Evolutionary conservation across 2,113 vertebrate genomes (phyloP).

Genomic region (Amazona vittata): DNA sequence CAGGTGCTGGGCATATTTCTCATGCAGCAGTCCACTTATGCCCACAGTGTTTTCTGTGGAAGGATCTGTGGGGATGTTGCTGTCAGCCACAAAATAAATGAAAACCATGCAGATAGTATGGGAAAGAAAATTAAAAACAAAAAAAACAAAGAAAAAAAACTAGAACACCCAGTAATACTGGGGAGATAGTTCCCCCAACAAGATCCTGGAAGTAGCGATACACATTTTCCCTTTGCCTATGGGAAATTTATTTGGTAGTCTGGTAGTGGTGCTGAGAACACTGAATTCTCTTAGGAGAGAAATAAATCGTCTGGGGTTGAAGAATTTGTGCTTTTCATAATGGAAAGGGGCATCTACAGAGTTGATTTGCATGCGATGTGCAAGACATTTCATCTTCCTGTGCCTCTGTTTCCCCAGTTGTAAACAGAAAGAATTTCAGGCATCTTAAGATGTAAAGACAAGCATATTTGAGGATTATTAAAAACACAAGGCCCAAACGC

Average conservation of each 20-base stretch:
- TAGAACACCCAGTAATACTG: background rate
- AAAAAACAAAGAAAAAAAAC: too few species aligned
- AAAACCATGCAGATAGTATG: background rate
- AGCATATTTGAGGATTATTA: background rate
- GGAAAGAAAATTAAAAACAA: background rate
- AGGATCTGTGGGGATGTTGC: background rate
- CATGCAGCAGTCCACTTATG: background rate
- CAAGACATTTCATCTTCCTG: background rate
- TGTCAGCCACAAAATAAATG: background rate
- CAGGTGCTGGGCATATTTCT: background rate
- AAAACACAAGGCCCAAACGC: background rate
- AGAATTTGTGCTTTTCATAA: background rate
- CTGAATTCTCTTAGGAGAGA: background rate
- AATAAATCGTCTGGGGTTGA: background rate
- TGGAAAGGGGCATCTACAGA: background rate
- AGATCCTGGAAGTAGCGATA: background rate
- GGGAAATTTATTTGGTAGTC: background rate
- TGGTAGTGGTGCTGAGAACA: background rate
- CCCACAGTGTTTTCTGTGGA: background rate
- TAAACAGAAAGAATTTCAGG: background rate
- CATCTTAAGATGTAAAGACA: background rate
- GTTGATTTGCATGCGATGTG: background rate
- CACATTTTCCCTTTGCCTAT: background rate
- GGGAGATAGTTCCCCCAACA: background rate
- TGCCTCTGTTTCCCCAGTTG: background rate